Conservation (phyloP, 2,797 vertebrate genomes). For the Borostomias antarcticus region DNA sequence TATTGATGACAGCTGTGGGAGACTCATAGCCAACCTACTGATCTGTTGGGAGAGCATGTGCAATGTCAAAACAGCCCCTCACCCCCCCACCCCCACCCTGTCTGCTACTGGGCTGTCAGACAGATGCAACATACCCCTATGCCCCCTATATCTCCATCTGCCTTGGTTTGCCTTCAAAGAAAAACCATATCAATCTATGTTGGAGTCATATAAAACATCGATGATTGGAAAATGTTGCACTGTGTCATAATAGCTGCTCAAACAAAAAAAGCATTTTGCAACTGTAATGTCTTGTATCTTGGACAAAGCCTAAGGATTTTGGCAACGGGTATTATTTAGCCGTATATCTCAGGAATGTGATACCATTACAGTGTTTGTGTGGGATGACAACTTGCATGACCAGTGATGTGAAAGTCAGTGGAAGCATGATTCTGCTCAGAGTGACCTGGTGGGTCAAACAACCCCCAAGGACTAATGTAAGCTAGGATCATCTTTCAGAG, state of each 20-base stretch:
- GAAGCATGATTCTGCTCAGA: background rate
- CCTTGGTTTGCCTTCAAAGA: too few relatives aligned
- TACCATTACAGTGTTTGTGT: background rate
- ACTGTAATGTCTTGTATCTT: background rate
- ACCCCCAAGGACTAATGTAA: background rate
- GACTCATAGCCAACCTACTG: constrained; percentile 64
- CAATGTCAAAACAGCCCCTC: constrained; percentile 69
- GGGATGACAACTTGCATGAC: background rate
- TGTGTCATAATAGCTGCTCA: too few relatives aligned
- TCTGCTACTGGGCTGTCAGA: constrained; percentile 45
- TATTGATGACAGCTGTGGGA: constrained; percentile 68
- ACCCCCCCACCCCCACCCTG: constrained; percentile 39
- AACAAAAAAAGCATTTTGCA: background rate
- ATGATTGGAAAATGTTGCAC: too few relatives aligned
- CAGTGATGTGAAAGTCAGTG: background rate
- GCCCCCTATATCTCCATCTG: background rate
- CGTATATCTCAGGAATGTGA: background rate
- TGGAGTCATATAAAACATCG: too few relatives aligned
- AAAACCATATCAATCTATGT: background rate
- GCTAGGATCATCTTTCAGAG: background rate
- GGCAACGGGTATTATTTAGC: too few relatives aligned
- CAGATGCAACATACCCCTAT: background rate
- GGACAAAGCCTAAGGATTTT: too few relatives aligned
- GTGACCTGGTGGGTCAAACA: too few relatives aligned
- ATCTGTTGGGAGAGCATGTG: constrained; percentile 64